These are phyloP conservation scores for Mormyrus hasselquistii DNA, from an alignment of 2,797 vertebrate species.

Conservation along the genomic window DNA sequence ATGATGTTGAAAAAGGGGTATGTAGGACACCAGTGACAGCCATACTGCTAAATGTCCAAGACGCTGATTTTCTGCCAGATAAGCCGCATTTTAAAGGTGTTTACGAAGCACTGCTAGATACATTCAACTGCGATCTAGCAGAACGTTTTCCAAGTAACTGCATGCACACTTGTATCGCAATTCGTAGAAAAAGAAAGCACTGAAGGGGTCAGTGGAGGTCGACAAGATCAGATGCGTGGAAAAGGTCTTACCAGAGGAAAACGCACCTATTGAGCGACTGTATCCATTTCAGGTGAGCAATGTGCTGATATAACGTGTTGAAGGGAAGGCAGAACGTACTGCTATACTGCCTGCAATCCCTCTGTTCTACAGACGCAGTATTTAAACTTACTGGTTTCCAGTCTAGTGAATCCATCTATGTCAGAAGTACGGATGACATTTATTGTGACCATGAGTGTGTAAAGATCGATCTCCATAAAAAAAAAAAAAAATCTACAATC, in stretches of 20 bases:
- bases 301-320: not conserved
- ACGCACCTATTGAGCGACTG: slow-evolving; percentile 73
- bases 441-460: not conserved
- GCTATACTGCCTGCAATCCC: not conserved
- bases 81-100: not conserved
- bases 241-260: slow-evolving; percentile 75
- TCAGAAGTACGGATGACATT: not conserved
- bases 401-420: not conserved
- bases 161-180: slow-evolving; percentile 30
- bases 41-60: not conserved
- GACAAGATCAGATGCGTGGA: slow-evolving; percentile 94
- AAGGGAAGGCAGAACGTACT: not conserved
- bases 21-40: not conserved
- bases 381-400: not conserved
- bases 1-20: slow-evolving; percentile 82
- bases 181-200: slow-evolving; percentile 71
- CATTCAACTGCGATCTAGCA: not conserved
- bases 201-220: slow-evolving; percentile 83
- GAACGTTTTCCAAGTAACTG: not conserved
- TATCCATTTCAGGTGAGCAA: slow-evolving; percentile 66
- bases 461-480: not conserved
- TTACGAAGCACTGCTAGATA: not conserved
- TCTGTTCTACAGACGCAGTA: not conserved
- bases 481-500: not conserved
- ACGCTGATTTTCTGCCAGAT: not conserved